Percentiles rank a stretch among this genome's conserved stretches.
These are phyloP conservation scores for Biston betularia DNA, from an alignment of 2,888 invertebrate species.

Conservation along the genomic window DNA sequence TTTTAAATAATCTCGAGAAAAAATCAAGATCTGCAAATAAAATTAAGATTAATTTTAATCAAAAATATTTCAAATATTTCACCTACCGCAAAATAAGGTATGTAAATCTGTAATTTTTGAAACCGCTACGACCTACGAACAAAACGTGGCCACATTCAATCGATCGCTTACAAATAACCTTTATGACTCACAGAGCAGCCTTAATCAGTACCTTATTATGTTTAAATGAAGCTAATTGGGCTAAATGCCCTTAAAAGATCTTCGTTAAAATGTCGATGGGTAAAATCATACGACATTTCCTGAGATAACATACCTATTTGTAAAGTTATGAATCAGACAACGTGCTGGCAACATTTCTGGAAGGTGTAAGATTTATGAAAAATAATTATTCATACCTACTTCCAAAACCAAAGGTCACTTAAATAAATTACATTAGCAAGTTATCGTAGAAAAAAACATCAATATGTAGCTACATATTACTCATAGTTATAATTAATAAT, in stretches of 20 bases:
- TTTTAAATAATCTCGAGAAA: no score
- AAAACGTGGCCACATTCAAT: constrained; percentile 21
- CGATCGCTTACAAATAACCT: constrained; percentile 37
- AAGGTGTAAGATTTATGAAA: no score
- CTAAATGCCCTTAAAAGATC: constrained; percentile 68
- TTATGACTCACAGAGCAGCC: constrained; percentile 60
- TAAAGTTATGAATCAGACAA: constrained; percentile 34
- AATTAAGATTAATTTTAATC: no score
- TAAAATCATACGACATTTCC: constrained; percentile 47
- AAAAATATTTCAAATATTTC: no score
- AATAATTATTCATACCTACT: no score
- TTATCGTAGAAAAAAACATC: no score
- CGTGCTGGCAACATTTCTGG: no score
- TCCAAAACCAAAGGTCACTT: no score
- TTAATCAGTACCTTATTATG: constrained; percentile 53
- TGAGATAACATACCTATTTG: constrained; percentile 21
- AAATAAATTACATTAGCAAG: no score
- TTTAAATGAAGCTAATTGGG: constrained; percentile 70
- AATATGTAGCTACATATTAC: no score
- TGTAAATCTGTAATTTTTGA: not conserved
- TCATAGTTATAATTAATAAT: no score
- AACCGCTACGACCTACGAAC: constrained; percentile 44
- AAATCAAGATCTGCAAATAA: no score
- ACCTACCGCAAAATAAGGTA: not conserved
- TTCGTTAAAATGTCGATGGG: constrained; percentile 56